phyloP scores from a whole-genome alignment of 2,888 invertebrate species.

The Cheiracanthium punctorium region DNA sequence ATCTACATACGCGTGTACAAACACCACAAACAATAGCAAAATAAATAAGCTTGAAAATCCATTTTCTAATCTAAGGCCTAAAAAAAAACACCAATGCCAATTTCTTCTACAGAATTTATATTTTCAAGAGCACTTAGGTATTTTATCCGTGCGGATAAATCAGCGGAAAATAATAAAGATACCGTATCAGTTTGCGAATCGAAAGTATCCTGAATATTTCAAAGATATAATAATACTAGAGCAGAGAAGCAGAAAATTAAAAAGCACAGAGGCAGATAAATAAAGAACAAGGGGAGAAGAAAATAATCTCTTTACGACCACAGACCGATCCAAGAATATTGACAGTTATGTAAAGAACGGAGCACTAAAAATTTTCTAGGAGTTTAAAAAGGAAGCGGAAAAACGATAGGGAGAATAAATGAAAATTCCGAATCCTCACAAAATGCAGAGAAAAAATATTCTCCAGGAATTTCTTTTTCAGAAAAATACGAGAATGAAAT shows the following conservation, averaged over 20 bases:
- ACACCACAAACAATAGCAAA: no score
- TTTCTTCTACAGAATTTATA: no score
- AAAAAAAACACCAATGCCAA: no score
- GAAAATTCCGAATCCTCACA: conserved; percentile 39
- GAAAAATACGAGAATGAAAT: background rate
- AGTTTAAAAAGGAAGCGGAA: background rate
- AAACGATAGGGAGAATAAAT: conserved; percentile 32
- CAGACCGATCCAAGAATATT: no score
- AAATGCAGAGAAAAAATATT: background rate
- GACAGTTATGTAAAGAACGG: background rate
- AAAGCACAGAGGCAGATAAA: background rate
- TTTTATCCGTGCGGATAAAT: no score
- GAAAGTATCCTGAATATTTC: background rate
- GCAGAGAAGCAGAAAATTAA: conserved; percentile 4
- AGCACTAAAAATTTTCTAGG: background rate
- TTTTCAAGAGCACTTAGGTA: no score
- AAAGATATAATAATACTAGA: no score
- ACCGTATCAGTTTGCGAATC: background rate
- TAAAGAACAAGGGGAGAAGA: background rate
- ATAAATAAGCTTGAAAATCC: no score
- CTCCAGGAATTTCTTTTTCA: background rate
- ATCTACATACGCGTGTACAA: no score
- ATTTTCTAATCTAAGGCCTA: no score
- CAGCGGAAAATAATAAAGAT: no score
- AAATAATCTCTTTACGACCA: no score